Conservation (phyloP, 2,113 vertebrate species). For the Cynoglossus semilaevis region DNA sequence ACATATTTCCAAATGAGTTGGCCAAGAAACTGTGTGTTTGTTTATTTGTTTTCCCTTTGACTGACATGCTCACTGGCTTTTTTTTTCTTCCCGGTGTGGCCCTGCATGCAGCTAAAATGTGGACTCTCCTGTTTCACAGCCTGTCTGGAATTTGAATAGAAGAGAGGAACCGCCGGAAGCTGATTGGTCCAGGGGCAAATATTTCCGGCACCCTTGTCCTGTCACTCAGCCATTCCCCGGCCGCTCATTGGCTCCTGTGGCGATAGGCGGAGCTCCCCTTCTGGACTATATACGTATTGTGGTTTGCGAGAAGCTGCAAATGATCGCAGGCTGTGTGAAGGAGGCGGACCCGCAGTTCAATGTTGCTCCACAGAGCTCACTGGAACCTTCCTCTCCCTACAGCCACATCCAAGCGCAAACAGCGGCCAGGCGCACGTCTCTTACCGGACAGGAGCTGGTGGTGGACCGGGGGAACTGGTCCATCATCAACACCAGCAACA, state of each 20-base stretch:
- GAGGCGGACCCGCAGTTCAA: constrained; percentile 52
- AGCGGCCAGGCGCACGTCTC: constrained; percentile 40
- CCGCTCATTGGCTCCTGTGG: constrained; percentile 51
- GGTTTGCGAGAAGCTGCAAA: constrained; percentile 68
- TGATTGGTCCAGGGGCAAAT: constrained; percentile 76
- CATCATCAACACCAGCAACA: constrained; percentile 74
- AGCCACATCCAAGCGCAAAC: constrained; percentile 49
- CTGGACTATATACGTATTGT: constrained; percentile 71
- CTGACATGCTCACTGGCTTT: neutral
- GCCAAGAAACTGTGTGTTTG: neutral
- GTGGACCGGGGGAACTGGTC: constrained; percentile 7
- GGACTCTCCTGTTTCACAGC: constrained; percentile 78
- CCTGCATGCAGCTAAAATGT: constrained; percentile 36
- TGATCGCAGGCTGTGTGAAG: constrained; percentile 73
- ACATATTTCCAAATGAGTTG: no score
- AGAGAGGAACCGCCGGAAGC: constrained; percentile 74
- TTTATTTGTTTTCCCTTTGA: neutral
- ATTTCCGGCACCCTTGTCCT: constrained; percentile 50
- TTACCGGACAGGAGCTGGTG: constrained; percentile 23
- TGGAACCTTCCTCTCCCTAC: constrained; percentile 59
- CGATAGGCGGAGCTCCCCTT: constrained; percentile 55
- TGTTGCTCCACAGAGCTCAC: constrained; percentile 69
- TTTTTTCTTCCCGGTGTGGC: neutral
- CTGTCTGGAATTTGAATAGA: constrained; percentile 80
- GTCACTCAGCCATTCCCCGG: constrained; percentile 68